Evolutionary conservation across 1,140 invertebrate species (phyloP), one percentile per base, ranked within the genome.

Genomic region (Plodia interpunctella): DNA sequence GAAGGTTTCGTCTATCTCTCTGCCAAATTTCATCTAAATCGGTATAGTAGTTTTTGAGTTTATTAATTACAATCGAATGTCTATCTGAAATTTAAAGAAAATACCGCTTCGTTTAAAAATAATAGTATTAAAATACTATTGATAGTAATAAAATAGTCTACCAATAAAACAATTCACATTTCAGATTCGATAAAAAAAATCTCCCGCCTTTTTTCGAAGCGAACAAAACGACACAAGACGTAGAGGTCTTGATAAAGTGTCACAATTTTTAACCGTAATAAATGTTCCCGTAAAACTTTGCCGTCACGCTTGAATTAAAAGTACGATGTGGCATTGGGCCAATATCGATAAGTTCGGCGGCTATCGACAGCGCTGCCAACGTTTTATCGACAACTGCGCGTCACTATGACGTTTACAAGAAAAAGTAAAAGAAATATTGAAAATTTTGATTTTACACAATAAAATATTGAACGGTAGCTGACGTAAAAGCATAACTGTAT

Each of bases 381-480:
- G 38, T 44, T 44, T 44, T 44, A 44, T 44, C 38, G 38, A 44
- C 38, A 6, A 5, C 10, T 10, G 38, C 15, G 15, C 38, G 38
- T 44, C 38, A 44, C 38, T 44, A 44, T 10, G 15, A 32, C 30
- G 9, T 32, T 74, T 76, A 65, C 68, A 60, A 63, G 55, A 66
- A 74, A 76, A 11, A 10, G 30, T 32, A 10, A 32, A 10, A 32
- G 3, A 10, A 6, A 6, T 25, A 25, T 25, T 25, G 21, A 25
- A 25, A 6, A 25, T 25, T 25, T 25, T 25, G 21, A 25, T 25
- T n/a, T n/a, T n/a, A n/a, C n/a, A n/a, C n/a, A n/a, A n/a, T n/a
- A n/a, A n/a, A n/a, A n/a, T n/a, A n/a, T n/a, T n/a, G n/a, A n/a
- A n/a, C n/a, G n/a, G n/a, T n/a, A n/a, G n/a, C n/a, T n/a, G n/a